A percentile compares a stretch with the other conserved stretches of the same genome.
Evolutionary conservation across 2,888 invertebrate species (phyloP).

Genomic region (Drosophila algonquin): DNA sequence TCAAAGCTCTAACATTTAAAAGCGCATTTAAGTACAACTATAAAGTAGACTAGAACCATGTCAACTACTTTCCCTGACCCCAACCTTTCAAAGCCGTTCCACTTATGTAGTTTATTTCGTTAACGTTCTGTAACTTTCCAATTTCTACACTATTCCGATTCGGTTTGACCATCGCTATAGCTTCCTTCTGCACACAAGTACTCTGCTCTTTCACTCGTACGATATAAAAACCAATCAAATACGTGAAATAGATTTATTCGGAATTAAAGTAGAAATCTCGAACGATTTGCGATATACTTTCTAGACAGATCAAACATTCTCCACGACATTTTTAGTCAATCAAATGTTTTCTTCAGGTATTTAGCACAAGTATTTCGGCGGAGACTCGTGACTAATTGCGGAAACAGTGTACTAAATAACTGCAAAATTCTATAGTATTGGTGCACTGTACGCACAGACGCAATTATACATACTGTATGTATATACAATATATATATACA

Average conservation of each 20-base stretch:
- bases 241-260: background rate
- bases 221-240: background rate
- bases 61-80: conserved; percentile 40
- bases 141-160: background rate
- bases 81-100: conserved; percentile 26
- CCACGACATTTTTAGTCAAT: conserved; percentile 40
- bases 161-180: background rate
- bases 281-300: conserved; percentile 3
- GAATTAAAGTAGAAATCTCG: conserved; percentile 1
- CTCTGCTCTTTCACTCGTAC: background rate
- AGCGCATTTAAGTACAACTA: conserved; percentile 7
- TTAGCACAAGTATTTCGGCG: conserved; percentile 60
- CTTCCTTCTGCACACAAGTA: background rate
- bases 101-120: conserved; percentile 21
- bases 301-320: conserved; percentile 22
- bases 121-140: background rate
- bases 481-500: conserved; percentile 1
- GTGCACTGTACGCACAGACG: conserved; percentile 16
- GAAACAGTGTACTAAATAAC: conserved; percentile 65
- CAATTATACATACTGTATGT: conserved; percentile 1
- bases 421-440: conserved; percentile 30
- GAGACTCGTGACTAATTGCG: conserved; percentile 60
- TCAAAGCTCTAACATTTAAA: conserved; percentile 24
- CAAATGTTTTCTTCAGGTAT: conserved; percentile 61
- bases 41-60: conserved; percentile 32